Evolutionary conservation across 2,888 invertebrate genomes (phyloP), one percentile per base, ranked within the genome.

Genomic region (Bellardia bayeri): DNA sequence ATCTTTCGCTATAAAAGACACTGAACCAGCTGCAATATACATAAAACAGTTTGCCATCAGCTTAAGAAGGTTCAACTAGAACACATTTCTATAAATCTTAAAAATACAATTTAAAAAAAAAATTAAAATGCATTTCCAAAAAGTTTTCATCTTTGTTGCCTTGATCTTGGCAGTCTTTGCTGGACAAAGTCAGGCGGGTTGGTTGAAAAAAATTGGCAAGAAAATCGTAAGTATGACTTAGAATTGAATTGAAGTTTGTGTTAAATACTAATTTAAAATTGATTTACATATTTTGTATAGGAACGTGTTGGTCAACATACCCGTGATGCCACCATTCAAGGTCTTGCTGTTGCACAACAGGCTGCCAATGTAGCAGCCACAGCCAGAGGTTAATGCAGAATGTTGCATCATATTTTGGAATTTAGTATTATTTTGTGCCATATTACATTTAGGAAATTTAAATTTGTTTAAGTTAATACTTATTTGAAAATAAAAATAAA

Each of bases 311-410:
- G 89, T 5, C 90, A 90, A 72, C 89, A 90, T 80, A 89, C 90
- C 49, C 89, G 91, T 66, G 90, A 90, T 89, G 90, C 90, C 3
- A 78, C 89, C 13, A 91, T 91, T 42, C 88, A 90, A 79, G 81
- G 85, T 3, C 86, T 90, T 54, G 90, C 82, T 5, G 79, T 91
- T 40, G 90, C 90, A 0, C 91, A 91, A 61, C 89, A 90, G 63
- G 91, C 90, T 0, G 90, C 91, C 0, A 90, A 90, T 88, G 90
- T 90, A 8, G 90, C 89, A 1, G 90, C 90, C 8, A 90, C 90
- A 1, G 33, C 89, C 2, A 89, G 86, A 33, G 90, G 90, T 33
- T 89, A 83, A 51, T n/a, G 14, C 7, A 33, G n/a, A 14, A 51
- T 6, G 2, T 23, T 23, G 0, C 23, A 13, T 45, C 45, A 45